Evolutionary conservation across 2,797 vertebrate genomes (phyloP), one percentile per base, ranked within the genome.

Genomic region (Borostomias antarcticus): DNA sequence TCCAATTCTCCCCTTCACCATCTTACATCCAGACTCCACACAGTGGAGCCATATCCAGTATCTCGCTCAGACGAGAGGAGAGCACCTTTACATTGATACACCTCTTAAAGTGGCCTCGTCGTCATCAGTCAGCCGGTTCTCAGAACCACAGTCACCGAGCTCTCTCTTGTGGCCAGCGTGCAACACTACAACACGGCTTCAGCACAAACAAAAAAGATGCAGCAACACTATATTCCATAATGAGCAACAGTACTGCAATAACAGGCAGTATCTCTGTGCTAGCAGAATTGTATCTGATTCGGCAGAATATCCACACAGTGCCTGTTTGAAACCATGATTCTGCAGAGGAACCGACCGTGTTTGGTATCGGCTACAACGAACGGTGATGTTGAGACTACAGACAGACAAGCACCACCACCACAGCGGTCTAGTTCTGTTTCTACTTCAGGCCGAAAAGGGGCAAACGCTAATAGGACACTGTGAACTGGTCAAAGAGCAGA

Each of bases 131-230:
- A 17, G 11, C 13, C n/a, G 40, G 40, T 17, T 17, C 40, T n/a
- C n/a, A n/a, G n/a, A n/a, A 43, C 40, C 60, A 56, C 75, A 60
- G 71, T 80, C 62, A 54, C 65, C 60, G 79, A 76, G 86, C 83
- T 77, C 89, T 80, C 89, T 89, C 91, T 89, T 80, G 88, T 91
- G 91, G 91, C 78, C 81, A 72, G 68, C 79, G 57, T 73, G 60
- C 70, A 69, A 63, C 70, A 89, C 78, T 85, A 74, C 88, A 88
- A 40, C 73, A 66, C 76, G 66, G 79, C 66, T 82, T 79, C 75
- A 82, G 72, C 73, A 60, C 13, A 30, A 57, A 15, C 17, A 9
- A 15, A 28, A 3, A 32, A 45, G 77, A 75, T 90, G 87, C 89
- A 89, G 89, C 88, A 89, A 85, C 85, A 88, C 32, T 78, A 88